phyloP scores from a whole-genome alignment of 2,888 invertebrate species.

The Xanthia togata region DNA sequence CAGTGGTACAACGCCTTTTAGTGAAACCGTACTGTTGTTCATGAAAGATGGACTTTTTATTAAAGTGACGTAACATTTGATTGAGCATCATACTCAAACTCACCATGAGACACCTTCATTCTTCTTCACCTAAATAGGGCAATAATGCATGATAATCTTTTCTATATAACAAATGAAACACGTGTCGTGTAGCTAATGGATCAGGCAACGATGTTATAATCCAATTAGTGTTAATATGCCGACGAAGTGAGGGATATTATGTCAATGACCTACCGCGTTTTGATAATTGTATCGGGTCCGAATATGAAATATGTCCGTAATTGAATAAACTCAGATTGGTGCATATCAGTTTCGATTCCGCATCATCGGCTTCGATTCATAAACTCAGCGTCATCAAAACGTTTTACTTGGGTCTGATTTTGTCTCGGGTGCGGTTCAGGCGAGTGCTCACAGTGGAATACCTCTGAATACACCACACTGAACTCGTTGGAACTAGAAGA shows the following conservation, averaged over 20 bases:
- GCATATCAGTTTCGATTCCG: not conserved
- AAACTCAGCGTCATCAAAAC: not conserved
- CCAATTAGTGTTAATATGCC: slow-evolving; percentile 3
- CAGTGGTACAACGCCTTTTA: too few relatives aligned
- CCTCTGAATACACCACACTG: too few relatives aligned
- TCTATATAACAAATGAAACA: not conserved
- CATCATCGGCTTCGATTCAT: not conserved
- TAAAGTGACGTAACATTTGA: too few relatives aligned
- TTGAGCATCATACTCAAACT: too few relatives aligned
- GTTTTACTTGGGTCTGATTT: not conserved
- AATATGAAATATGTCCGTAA: not conserved
- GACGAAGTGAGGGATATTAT: not conserved
- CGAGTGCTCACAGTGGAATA: too few relatives aligned
- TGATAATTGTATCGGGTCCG: not conserved
- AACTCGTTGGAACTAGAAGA: too few relatives aligned
- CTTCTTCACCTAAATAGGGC: too few relatives aligned
- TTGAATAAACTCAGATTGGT: not conserved
- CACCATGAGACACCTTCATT: too few relatives aligned
- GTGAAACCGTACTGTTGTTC: too few relatives aligned
- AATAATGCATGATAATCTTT: not conserved
- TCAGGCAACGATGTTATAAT: slow-evolving; percentile 4
- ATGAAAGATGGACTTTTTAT: too few relatives aligned
- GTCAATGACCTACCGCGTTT: too few relatives aligned
- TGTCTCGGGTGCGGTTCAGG: too few relatives aligned
- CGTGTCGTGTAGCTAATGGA: not conserved